Evolutionary conservation across 92 coral and sea anemone species (phyloP).

Genomic region (Porites rus): DNA sequence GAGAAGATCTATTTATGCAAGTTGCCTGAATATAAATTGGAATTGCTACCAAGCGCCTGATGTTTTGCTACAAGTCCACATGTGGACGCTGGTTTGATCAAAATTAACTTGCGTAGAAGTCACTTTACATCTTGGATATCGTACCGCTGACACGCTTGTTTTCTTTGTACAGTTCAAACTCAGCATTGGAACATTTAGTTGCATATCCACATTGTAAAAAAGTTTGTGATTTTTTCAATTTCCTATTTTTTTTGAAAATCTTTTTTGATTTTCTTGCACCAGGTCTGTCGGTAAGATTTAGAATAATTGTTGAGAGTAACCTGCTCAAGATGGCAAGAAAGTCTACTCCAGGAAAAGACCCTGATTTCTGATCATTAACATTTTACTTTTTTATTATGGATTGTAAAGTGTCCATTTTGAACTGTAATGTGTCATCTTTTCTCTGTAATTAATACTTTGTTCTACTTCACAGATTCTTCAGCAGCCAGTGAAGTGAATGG

Average conservation of each 20-base stretch:
- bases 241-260: neutral
- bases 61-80: too few species aligned
- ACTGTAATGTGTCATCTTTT: neutral
- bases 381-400: neutral
- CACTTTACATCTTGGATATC: too few species aligned
- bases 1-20: too few species aligned
- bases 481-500: constrained; percentile 58
- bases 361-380: neutral
- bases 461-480: constrained; percentile 24
- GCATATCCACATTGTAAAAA: neutral
- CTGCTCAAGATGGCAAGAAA: neutral
- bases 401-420: too few species aligned
- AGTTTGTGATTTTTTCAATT: too few species aligned
- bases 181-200: neutral
- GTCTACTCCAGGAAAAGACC: too few species aligned
- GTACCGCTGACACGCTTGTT: too few species aligned
- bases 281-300: neutral
- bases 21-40: too few species aligned
- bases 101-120: too few species aligned
- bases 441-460: neutral
- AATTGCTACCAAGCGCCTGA: too few species aligned
- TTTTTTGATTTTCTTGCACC: neutral
- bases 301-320: neutral
- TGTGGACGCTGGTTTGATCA: too few species aligned
- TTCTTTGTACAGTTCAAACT: too few species aligned